These are phyloP conservation scores for Euclidia mi DNA, from an alignment of 2,888 invertebrate genomes.

Conservation along the genomic window DNA sequence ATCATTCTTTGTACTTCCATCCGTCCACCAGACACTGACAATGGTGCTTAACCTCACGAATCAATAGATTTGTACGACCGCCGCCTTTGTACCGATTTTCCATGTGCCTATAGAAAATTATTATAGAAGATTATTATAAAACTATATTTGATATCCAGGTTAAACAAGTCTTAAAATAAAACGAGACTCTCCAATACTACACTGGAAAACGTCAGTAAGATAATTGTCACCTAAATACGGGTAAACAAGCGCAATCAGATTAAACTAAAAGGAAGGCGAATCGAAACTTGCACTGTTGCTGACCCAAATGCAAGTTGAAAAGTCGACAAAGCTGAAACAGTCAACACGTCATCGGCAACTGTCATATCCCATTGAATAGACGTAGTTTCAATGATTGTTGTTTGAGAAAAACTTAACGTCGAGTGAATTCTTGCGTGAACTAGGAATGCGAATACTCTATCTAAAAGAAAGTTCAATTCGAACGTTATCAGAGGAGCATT, in stretches of 20 bases:
- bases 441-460: slow-evolving; percentile 70
- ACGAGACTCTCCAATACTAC: too few relatives aligned
- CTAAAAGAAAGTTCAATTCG: slow-evolving; percentile 65
- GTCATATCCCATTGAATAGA: slow-evolving; percentile 52
- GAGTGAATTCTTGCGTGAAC: slow-evolving; percentile 75
- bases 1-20: too few relatives aligned
- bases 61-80: too few relatives aligned
- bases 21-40: too few relatives aligned
- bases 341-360: slow-evolving; percentile 12
- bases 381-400: slow-evolving; percentile 74
- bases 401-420: slow-evolving; percentile 71
- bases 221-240: slow-evolving; percentile 2
- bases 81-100: too few relatives aligned
- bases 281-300: slow-evolving; percentile 5
- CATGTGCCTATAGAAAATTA: too few relatives aligned
- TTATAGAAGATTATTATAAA: too few relatives aligned
- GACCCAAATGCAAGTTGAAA: slow-evolving; percentile 12
- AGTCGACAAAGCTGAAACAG: slow-evolving; percentile 10
- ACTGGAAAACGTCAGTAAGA: neutral
- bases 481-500: slow-evolving; percentile 30
- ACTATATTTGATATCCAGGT: too few relatives aligned
- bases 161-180: too few relatives aligned
- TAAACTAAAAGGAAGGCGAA: slow-evolving; percentile 5
- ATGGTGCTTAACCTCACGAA: too few relatives aligned
- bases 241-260: slow-evolving; percentile 14